Base-by-base conservation (phyloP, 1,140 invertebrate species). In the Halictus rubicundus region DNA sequence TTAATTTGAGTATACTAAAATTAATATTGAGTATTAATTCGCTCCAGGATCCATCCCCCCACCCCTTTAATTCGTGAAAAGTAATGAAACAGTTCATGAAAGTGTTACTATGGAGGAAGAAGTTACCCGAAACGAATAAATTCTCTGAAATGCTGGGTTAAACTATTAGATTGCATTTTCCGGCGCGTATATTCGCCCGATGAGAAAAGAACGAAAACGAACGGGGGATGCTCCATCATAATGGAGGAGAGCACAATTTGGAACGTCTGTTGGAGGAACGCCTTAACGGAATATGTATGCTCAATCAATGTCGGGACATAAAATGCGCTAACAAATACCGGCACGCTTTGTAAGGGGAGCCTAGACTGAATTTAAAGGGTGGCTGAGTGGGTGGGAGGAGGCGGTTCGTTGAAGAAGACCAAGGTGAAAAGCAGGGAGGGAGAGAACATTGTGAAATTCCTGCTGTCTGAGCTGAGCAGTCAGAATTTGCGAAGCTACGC, bases 301-400 rank as follows among this genome's bases (percentile, higher is more conserved):
- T 86, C 84, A 81, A 86, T 86, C 84, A 85, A 86, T 81, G 83
- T 86, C 84, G 79, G 19, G 49, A 73, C 70, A 68, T 70, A 78
- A 84, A 71, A 69, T 81, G 63, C 73, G 80, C 75, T 82, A 86
- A 85, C 84, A 85, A 85, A 86, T 86, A 81, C 80, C 79, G 64
- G 69, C 60, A 69, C 78, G 70, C 66, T 84, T 61, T 60, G 68
- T 73, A 63, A 73, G 82, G 79, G 61, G 64, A 81, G 39, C 57
- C 80, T 73, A 79, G 64, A 68, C 69, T 57, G 78, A 72, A 78
- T 59, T 69, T 80, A 77, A 61, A 79, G 79, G 83, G 70, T 82
- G 70, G 72, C 60, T 37, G 63, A 71, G 80, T 42, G 82, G 70
- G 64, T 82, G 79, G 79, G 72, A 81, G 27, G 60, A 21, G 72